Percentiles rank a stretch among this genome's conserved stretches.
These are phyloP conservation scores for Drosophila greeni DNA, from an alignment of 2,888 invertebrate genomes.

Conservation along the genomic window DNA sequence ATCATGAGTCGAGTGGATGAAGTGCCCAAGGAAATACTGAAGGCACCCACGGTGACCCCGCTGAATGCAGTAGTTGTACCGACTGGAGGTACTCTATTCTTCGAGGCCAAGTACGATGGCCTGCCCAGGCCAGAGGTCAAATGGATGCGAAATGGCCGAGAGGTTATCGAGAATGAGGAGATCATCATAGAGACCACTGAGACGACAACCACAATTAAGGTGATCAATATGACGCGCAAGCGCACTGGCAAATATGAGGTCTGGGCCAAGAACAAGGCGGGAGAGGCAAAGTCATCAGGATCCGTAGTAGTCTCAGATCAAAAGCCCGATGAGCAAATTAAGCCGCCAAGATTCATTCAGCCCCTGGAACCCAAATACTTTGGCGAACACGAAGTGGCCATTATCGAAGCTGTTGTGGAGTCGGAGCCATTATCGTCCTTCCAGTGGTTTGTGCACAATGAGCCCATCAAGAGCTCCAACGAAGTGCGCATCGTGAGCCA, in stretches of 20 bases:
- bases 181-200: slow-evolving; percentile 81
- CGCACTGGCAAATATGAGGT: slow-evolving; percentile 94
- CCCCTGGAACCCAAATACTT: slow-evolving; percentile 85
- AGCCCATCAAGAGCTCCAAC: slow-evolving; percentile 85
- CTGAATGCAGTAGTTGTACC: slow-evolving; percentile 86
- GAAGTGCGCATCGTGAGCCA: slow-evolving; percentile 85
- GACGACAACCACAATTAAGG: slow-evolving; percentile 83
- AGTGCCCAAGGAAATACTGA: slow-evolving; percentile 78
- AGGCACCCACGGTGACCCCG: slow-evolving; percentile 88
- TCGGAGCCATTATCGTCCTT: slow-evolving; percentile 90
- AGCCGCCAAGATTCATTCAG: slow-evolving; percentile 86
- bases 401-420: slow-evolving; percentile 87
- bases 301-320: slow-evolving; percentile 87
- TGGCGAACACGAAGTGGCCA: slow-evolving; percentile 86
- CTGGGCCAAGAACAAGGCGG: slow-evolving; percentile 86
- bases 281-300: slow-evolving; percentile 89
- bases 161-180: slow-evolving; percentile 83
- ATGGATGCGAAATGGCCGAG: slow-evolving; percentile 92
- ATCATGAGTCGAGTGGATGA: slow-evolving; percentile 81
- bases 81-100: slow-evolving; percentile 84
- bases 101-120: slow-evolving; percentile 87
- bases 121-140: slow-evolving; percentile 85
- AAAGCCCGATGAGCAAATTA: slow-evolving; percentile 81
- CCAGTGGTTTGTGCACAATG: slow-evolving; percentile 90
- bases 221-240: slow-evolving; percentile 85